phyloP scores from a whole-genome alignment of 2,888 invertebrate species.

The Nesidiocoris tenuis region DNA sequence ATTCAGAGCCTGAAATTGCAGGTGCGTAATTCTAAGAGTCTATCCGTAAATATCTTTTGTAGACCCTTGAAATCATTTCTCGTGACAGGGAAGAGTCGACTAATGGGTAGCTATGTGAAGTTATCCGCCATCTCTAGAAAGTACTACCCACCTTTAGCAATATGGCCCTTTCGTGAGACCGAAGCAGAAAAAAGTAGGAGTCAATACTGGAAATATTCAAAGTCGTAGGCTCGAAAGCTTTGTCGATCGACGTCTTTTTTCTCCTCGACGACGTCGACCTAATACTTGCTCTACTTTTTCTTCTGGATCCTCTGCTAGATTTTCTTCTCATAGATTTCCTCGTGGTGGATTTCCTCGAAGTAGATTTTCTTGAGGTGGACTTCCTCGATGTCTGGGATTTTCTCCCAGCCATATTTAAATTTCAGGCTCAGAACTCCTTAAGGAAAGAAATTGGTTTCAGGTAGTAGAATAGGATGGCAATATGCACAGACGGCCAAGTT shows the following conservation, averaged over 20 bases:
- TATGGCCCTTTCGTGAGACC: conserved; percentile 20
- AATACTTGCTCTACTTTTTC: conserved; percentile 4
- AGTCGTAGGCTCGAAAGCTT: conserved; percentile 8
- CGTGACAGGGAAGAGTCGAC: no score
- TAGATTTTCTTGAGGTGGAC: conserved; percentile 14
- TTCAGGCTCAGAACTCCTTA: background rate
- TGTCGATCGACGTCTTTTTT: background rate
- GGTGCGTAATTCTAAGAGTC: no score
- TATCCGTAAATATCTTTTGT: no score
- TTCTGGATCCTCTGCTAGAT: no score
- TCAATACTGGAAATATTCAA: conserved; percentile 27
- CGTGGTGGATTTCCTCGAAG: conserved; percentile 7
- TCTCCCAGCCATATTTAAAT: background rate
- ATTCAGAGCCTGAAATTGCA: conserved; percentile 34
- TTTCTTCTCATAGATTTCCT: background rate
- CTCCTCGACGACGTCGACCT: background rate
- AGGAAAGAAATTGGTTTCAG: conserved; percentile 4
- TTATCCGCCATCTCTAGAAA: no score
- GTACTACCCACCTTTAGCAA: conserved; percentile 29
- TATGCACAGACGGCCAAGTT: no score
- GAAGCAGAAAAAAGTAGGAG: conserved; percentile 22
- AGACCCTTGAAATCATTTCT: no score
- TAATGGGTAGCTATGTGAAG: no score
- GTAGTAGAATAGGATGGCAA: no score
- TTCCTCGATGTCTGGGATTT: background rate